These are phyloP conservation scores for Helostoma temminkii DNA, from an alignment of 2,797 vertebrate genomes.

Conservation along the genomic window DNA sequence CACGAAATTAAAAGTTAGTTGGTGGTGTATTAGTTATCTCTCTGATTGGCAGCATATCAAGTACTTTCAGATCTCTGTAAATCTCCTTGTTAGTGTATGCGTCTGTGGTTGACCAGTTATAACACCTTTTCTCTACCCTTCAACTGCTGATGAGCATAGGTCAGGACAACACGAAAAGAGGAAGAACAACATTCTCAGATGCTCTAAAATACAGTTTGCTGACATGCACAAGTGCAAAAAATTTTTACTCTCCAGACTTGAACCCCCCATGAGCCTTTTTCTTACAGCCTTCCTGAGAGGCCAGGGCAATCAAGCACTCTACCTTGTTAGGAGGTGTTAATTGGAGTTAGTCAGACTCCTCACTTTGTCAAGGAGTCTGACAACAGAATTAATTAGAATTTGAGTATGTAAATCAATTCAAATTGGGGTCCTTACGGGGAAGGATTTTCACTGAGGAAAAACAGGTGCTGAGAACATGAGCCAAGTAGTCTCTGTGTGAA, in stretches of 20 bases:
- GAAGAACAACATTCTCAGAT: conserved; percentile 65
- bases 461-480: conserved; percentile 75
- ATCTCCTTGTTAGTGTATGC: background rate
- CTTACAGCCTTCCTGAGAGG: conserved; percentile 92
- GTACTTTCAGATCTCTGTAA: conserved; percentile 6
- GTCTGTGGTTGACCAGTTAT: conserved; percentile 16
- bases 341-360: conserved; percentile 97
- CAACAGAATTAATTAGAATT: conserved; percentile 87
- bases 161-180: conserved; percentile 53
- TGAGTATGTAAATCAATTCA: conserved; percentile 85
- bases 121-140: conserved; percentile 34
- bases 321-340: conserved; percentile 99
- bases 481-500: conserved; percentile 70
- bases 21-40: background rate
- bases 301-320: conserved; percentile 89
- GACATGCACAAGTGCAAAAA: conserved; percentile 85
- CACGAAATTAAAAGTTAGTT: background rate
- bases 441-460: conserved; percentile 73
- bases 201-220: conserved; percentile 71
- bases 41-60: background rate
- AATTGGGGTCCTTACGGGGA: conserved; percentile 74
- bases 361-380: conserved; percentile 94
- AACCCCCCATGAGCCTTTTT: conserved; percentile 82
- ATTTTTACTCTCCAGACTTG: conserved; percentile 75
- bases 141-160: conserved; percentile 41